Percentiles rank a stretch among this genome's conserved stretches.
These are phyloP conservation scores for Lampropteryx suffumata DNA, from an alignment of 2,888 invertebrate species.

Conservation along the genomic window DNA sequence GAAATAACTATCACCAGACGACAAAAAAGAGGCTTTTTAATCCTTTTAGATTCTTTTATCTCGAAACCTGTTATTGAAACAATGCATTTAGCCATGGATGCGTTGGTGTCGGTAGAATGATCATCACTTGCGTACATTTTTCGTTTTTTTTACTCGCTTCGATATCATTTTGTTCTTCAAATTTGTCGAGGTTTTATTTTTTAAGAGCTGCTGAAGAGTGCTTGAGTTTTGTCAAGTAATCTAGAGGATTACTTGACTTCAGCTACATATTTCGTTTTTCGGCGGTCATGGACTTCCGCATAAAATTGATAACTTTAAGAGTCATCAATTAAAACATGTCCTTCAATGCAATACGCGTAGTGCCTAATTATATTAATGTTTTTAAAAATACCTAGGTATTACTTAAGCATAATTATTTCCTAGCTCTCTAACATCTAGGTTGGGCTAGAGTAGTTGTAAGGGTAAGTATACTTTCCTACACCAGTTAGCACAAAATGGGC, in stretches of 20 bases:
- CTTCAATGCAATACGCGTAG: too few species aligned
- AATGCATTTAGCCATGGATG: conserved; percentile 37
- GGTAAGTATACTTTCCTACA: too few species aligned
- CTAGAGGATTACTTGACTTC: too few species aligned
- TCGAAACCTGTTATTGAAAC: conserved; percentile 55
- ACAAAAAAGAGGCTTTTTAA: conserved; percentile 53
- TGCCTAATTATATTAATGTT: too few species aligned
- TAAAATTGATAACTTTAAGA: too few species aligned
- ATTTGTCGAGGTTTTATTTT: conserved; percentile 6
- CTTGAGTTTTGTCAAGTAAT: conserved; percentile 4
- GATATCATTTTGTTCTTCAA: conserved; percentile 7
- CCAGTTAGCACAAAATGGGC: too few species aligned
- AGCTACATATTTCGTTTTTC: neutral
- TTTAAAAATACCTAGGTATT: too few species aligned
- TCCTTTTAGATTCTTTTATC: conserved; percentile 45
- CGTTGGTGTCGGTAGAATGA: conserved; percentile 1
- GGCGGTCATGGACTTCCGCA: too few species aligned
- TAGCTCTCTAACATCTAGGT: too few species aligned
- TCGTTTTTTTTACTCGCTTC: neutral
- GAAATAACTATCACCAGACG: conserved; percentile 42
- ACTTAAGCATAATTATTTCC: too few species aligned
- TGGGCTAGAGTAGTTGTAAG: too few species aligned
- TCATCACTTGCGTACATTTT: neutral
- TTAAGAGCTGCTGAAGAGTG: neutral
- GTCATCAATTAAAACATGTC: too few species aligned